Evolutionary conservation across 2,113 vertebrate species (phyloP).

Genomic region (Ctenomys sociabilis): DNA sequence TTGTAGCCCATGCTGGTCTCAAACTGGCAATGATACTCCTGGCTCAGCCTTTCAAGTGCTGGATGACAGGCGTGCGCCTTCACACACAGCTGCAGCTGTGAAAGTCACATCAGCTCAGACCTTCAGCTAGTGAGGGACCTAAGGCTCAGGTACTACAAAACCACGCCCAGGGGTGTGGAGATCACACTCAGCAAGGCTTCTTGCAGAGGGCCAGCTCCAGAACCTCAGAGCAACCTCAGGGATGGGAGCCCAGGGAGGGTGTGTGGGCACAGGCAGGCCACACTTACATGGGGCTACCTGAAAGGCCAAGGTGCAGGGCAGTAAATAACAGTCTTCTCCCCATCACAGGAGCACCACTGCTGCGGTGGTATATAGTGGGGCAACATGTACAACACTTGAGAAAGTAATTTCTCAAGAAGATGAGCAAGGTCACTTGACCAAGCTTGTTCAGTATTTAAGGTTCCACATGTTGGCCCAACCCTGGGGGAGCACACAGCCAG

Average conservation of each 20-base stretch:
- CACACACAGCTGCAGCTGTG: no score
- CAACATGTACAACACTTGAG: background rate
- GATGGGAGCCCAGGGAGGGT: no score
- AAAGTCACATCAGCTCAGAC: background rate
- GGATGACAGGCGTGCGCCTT: no score
- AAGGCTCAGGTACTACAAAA: background rate
- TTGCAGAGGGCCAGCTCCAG: accelerated
- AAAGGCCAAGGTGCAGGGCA: background rate
- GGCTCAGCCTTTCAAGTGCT: no score
- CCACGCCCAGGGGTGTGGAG: background rate
- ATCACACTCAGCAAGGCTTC: background rate
- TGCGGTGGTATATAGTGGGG: background rate
- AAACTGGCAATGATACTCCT: no score
- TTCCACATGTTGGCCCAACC: background rate
- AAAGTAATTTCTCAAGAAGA: background rate
- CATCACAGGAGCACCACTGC: background rate
- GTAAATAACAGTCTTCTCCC: background rate
- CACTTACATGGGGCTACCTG: accelerated
- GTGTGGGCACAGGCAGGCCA: background rate
- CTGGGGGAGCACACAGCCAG: accelerated
- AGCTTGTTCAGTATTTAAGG: accelerated
- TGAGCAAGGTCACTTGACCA: background rate
- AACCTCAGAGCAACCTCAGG: accelerated
- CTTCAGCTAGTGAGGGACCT: no score
- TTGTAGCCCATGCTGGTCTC: no score